phyloP scores from a whole-genome alignment of 1,140 invertebrate species.

The Scylla paramamosain region DNA sequence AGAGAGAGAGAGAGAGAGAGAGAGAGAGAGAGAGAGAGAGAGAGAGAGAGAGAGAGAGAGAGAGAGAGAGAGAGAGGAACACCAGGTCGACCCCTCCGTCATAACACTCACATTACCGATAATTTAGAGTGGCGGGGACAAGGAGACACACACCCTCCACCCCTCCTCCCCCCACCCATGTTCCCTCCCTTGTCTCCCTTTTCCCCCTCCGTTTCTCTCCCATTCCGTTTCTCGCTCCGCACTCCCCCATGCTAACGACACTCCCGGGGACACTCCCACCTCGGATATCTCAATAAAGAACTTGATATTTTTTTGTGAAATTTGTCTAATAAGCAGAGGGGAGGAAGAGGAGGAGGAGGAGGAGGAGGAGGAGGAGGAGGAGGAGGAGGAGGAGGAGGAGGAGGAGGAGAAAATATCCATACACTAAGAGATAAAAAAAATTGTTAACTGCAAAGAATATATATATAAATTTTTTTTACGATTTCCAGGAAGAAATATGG shows the following conservation, averaged over 20 bases:
- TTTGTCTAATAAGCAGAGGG: too few relatives aligned
- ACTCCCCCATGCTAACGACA: neutral
- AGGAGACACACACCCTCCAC: neutral
- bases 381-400: neutral
- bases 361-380: too few relatives aligned
- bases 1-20: conserved; percentile 29
- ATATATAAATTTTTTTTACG: too few relatives aligned
- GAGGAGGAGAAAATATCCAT: neutral
- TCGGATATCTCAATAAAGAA: neutral
- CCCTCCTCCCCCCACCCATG: neutral
- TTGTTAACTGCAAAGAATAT: too few relatives aligned
- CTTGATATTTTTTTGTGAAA: neutral
- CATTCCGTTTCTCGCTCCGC: neutral
- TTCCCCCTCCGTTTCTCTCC: neutral
- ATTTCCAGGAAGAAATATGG: too few relatives aligned
- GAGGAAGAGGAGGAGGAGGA: too few relatives aligned
- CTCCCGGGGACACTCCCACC: neutral
- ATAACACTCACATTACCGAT: conserved; percentile 23
- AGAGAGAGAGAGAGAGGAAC: neutral
- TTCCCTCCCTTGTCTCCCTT: neutral
- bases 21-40: neutral
- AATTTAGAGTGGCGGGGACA: neutral
- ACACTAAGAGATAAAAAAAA: too few relatives aligned
- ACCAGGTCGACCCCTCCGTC: conserved; percentile 15
- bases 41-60: conserved; percentile 20